Evolutionary conservation across 2,797 vertebrate species (phyloP).

Genomic region (Balearica regulorum): DNA sequence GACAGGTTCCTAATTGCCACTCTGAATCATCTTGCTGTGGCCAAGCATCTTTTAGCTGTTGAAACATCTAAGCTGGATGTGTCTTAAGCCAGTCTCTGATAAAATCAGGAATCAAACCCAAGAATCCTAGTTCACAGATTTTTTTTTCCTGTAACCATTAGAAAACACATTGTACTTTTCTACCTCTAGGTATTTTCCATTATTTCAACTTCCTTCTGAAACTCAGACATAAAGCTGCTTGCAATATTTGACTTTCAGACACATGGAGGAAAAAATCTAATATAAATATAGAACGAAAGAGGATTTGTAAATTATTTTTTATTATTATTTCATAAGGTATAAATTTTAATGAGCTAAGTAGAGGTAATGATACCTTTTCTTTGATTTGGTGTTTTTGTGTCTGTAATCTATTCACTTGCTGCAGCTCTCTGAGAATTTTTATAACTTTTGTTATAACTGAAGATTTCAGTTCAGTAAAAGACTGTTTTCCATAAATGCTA

Average conservation of each 20-base stretch:
- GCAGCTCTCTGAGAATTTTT: not conserved
- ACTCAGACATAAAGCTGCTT: not conserved
- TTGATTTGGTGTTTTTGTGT: not conserved
- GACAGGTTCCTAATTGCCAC: not conserved
- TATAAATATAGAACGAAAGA: not conserved
- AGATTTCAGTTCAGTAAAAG: not conserved
- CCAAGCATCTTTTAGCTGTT: constrained; percentile 16
- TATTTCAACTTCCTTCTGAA: not conserved
- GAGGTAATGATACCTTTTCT: not conserved
- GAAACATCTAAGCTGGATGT: not conserved
- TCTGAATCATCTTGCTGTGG: not conserved
- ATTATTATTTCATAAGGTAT: not conserved
- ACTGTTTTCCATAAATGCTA: not conserved
- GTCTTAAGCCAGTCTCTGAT: not conserved
- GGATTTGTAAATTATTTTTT: not conserved
- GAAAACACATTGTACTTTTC: constrained; percentile 14
- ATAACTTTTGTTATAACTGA: not conserved
- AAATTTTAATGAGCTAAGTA: not conserved
- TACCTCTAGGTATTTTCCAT: constrained; percentile 27
- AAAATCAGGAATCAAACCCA: not conserved
- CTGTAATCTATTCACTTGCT: not conserved
- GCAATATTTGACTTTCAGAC: not conserved
- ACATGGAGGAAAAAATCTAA: not conserved
- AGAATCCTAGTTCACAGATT: not conserved
- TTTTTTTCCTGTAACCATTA: not conserved